Evolutionary conservation across 2,888 invertebrate species (phyloP).

Genomic region (Margaritifera margaritifera): DNA sequence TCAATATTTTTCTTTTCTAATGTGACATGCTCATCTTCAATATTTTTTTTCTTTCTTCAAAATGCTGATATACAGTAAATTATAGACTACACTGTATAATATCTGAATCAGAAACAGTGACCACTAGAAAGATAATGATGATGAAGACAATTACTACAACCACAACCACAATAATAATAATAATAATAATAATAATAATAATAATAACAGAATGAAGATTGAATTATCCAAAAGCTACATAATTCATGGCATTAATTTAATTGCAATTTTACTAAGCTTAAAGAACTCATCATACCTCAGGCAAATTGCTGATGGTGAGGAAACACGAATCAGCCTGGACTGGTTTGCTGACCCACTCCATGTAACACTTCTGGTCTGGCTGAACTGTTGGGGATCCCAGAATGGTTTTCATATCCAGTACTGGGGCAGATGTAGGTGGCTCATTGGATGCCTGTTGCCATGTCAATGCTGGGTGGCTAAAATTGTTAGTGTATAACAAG

Average conservation of each 20-base stretch:
- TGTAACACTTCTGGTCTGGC: slow-evolving; percentile 23
- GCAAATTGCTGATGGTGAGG: slow-evolving; percentile 59
- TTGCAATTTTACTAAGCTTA: not conserved
- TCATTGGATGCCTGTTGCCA: slow-evolving; percentile 70
- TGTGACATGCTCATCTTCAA: no score
- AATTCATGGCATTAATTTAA: not conserved
- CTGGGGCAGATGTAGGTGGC: slow-evolving; percentile 40
- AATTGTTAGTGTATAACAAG: not conserved
- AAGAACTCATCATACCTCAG: slow-evolving; percentile 45
- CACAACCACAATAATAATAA: no score
- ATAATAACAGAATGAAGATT: no score
- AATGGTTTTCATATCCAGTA: slow-evolving; percentile 36
- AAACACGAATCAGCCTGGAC: slow-evolving; percentile 55
- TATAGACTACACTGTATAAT: no score
- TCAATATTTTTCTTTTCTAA: no score
- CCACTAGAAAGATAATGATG: no score
- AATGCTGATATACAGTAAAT: no score
- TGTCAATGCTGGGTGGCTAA: slow-evolving; percentile 65
- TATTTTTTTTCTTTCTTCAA: no score
- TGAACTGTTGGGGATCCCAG: slow-evolving; percentile 6
- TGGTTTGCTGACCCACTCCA: slow-evolving; percentile 63
- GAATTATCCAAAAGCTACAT: not conserved
- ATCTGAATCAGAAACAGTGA: no score
- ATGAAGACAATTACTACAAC: no score
- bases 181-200: no score